These are phyloP conservation scores for Bradynema listronoti DNA, from an alignment of 1,140 invertebrate genomes.

Conservation along the genomic window DNA sequence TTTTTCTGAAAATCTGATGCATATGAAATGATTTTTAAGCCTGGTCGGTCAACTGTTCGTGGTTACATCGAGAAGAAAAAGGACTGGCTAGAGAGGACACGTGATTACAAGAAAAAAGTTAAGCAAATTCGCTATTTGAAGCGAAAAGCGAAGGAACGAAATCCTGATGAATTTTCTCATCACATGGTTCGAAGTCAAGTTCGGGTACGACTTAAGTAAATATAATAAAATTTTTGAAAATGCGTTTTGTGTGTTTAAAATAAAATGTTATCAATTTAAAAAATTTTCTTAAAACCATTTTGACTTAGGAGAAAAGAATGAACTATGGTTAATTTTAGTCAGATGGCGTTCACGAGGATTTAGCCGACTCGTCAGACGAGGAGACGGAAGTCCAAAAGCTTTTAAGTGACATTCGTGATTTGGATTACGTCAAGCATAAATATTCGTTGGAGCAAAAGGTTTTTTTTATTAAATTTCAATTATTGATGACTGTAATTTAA, in stretches of 20 bases:
- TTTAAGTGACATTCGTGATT: conserved; percentile 81
- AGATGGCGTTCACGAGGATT: conserved; percentile 67
- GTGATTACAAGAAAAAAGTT: conserved; percentile 67
- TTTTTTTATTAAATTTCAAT: too few relatives aligned
- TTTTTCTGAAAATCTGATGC: too few relatives aligned
- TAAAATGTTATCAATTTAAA: too few relatives aligned
- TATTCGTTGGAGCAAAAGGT: conserved; percentile 73
- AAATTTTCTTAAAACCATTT: too few relatives aligned
- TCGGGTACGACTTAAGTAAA: conserved; percentile 59
- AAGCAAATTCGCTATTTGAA: conserved; percentile 73
- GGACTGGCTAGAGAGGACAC: conserved; percentile 78
- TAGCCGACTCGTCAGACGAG: conserved; percentile 62
- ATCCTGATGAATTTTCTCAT: conserved; percentile 96
- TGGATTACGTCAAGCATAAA: conserved; percentile 79
- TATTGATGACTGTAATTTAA: conserved; percentile 10
- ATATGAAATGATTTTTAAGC: too few relatives aligned
- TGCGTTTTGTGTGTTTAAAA: too few relatives aligned
- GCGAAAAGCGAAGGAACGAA: conserved; percentile 77
- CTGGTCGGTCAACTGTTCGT: conserved; percentile 17
- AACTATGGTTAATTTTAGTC: too few relatives aligned
- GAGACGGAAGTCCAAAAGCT: conserved; percentile 74
- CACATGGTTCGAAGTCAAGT: conserved; percentile 91
- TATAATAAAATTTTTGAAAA: conserved; percentile 13
- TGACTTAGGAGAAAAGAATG: too few relatives aligned
- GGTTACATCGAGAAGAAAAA: conserved; percentile 80